Percentiles rank a stretch among this genome's conserved stretches.
These are phyloP conservation scores for Ochropacha duplaris DNA, from an alignment of 2,888 invertebrate species.

Conservation along the genomic window DNA sequence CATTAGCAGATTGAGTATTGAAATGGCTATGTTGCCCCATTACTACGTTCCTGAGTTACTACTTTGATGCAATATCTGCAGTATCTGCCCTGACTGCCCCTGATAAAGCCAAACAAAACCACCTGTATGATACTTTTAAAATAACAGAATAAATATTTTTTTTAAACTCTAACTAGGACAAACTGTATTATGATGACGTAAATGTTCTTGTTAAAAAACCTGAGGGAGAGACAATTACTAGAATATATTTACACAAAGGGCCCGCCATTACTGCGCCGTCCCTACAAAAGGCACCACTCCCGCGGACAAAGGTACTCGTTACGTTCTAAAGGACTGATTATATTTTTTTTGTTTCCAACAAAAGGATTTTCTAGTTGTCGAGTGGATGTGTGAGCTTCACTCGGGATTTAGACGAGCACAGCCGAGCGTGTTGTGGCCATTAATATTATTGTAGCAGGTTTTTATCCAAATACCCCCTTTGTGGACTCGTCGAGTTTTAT, in stretches of 20 bases:
- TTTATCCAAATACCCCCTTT: neutral
- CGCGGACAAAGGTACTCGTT: constrained; percentile 60
- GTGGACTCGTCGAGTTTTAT: neutral
- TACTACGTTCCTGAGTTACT: too few relatives aligned
- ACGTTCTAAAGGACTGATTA: constrained; percentile 57
- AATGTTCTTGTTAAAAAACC: constrained; percentile 27
- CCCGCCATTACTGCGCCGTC: constrained; percentile 40
- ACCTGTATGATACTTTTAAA: neutral
- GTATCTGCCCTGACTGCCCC: too few relatives aligned
- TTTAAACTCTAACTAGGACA: constrained; percentile 16
- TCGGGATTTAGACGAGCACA: neutral
- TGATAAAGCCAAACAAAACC: too few relatives aligned
- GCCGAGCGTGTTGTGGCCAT: neutral
- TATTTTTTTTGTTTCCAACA: constrained; percentile 54
- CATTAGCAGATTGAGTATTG: too few relatives aligned
- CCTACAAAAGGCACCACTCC: constrained; percentile 41
- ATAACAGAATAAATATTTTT: constrained; percentile 4
- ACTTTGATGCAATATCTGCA: too few relatives aligned
- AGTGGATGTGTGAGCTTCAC: constrained; percentile 18
- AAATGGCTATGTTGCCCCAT: too few relatives aligned
- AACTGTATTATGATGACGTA: constrained; percentile 30
- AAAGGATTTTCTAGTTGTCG: constrained; percentile 48
- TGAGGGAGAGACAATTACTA: constrained; percentile 45
- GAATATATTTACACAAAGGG: constrained; percentile 58
- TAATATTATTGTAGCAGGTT: neutral